Evolutionary conservation across 2,888 invertebrate genomes (phyloP), one percentile per base, ranked within the genome.

Genomic region (Brachyptera putata): DNA sequence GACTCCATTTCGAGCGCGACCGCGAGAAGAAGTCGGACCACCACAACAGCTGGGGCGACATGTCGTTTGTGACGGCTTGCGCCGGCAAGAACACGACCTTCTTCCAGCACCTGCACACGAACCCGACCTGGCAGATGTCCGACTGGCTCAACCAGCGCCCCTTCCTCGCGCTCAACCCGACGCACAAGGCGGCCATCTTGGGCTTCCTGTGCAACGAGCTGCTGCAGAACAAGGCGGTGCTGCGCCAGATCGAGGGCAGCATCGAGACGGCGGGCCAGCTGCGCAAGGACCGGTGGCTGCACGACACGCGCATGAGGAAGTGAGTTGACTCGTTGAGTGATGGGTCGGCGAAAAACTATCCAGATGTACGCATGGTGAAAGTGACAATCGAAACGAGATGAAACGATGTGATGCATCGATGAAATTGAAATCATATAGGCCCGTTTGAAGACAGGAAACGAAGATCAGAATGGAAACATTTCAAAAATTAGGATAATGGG

Each of bases 181-280:
- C 90, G 0, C 84, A 87, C 66, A 97, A 97, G 73, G 88, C 94
- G 0, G 85, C 89, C 65, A 90, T 96, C 69, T 76, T 97, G 50
- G 91, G 92, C 1, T 95, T 90, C 77, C 81, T 97, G 24, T 96
- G 96, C 77, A 93, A 97, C 75, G 96, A 98, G 74, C 80, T 98
- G 67, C 80, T 97, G 46, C 91, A 94, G 76, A 95, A 95, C 75
- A 94, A 95, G 76, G 85, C 91, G 9, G 90, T 96, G 66, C 79
- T 91, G 69, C 82, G 89, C 30, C 95, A 96, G 75, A 89, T 97
- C 59, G 97, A 97, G 70, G 85, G 82, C 26, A 87, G 89, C 62
- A 79, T 97, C 53, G 96, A 97, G 66, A 87, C 86, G 57, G 89
- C 91, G 64, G 88, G 88, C 64, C 91, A 89, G 69, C 81, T 92